Evolutionary conservation across 2,113 vertebrate species (phyloP).

Genomic region (Sitta europaea): DNA sequence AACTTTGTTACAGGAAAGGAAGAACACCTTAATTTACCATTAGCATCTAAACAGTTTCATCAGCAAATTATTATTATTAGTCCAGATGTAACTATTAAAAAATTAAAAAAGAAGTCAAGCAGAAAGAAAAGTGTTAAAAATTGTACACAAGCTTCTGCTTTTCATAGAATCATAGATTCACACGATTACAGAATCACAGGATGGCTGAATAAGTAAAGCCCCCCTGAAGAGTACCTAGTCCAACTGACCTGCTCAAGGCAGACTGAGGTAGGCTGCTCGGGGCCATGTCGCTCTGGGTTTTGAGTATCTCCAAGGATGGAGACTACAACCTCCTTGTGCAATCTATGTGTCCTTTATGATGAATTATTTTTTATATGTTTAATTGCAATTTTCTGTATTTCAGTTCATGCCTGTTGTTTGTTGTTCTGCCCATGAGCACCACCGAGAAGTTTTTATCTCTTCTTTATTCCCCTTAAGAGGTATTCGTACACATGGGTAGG

Average conservation of each 20-base stretch:
- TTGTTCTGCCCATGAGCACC: neutral
- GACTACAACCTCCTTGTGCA: neutral
- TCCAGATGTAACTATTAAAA: neutral
- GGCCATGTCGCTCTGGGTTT: neutral
- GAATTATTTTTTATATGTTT: neutral
- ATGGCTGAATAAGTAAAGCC: neutral
- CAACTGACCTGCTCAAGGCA: neutral
- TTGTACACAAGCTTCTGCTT: neutral
- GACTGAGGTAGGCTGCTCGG: neutral
- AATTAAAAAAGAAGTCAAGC: too few species aligned
- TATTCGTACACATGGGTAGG: neutral
- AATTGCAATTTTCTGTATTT: neutral
- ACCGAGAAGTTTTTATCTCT: neutral
- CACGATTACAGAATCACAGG: neutral
- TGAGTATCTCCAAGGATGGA: neutral
- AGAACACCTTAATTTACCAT: neutral
- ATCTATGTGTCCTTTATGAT: neutral
- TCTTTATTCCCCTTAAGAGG: neutral
- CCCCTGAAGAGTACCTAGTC: neutral
- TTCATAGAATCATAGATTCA: neutral
- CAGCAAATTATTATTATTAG: neutral
- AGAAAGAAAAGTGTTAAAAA: neutral
- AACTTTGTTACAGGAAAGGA: neutral
- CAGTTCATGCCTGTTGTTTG: neutral
- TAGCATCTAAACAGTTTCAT: neutral